phyloP scores from a whole-genome alignment of 2,113 vertebrate species.

The Paedocypris sp. region DNA sequence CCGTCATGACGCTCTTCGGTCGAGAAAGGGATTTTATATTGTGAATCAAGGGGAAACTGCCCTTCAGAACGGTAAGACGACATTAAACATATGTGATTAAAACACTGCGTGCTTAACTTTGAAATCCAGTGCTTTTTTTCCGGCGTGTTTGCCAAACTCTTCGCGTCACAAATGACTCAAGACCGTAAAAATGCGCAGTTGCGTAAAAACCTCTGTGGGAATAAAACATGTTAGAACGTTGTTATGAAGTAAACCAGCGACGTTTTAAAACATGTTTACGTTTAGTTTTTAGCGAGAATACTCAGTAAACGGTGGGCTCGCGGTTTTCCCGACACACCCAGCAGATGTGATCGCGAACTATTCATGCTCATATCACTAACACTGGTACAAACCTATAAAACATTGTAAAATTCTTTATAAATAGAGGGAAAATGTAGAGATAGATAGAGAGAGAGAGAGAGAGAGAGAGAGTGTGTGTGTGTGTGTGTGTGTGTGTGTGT shows the following conservation, averaged over 20 bases:
- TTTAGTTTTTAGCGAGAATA: no score
- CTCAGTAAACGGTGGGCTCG: not conserved
- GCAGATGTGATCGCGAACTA: not conserved
- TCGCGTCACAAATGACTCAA: not conserved
- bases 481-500: no score
- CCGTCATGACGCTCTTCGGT: not conserved
- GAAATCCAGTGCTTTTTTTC: not conserved
- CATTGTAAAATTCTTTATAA: no score
- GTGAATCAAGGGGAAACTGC: not conserved
- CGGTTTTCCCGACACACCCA: constrained; percentile 5
- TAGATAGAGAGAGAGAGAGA: no score
- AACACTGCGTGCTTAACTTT: not conserved
- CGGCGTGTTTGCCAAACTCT: not conserved
- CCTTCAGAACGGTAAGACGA: not conserved
- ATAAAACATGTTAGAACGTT: not conserved
- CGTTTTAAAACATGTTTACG: not conserved
- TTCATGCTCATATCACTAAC: not conserved
- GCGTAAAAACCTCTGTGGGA: not conserved
- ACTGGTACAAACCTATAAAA: no score
- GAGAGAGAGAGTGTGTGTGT: no score
- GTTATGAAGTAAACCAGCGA: not conserved
- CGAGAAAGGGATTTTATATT: not conserved
- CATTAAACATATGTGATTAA: not conserved
- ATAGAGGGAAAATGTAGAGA: no score
- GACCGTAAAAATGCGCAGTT: not conserved